Evolutionary conservation across 2,797 vertebrate species (phyloP).

Genomic region (Ctenopoma kingsleyae): DNA sequence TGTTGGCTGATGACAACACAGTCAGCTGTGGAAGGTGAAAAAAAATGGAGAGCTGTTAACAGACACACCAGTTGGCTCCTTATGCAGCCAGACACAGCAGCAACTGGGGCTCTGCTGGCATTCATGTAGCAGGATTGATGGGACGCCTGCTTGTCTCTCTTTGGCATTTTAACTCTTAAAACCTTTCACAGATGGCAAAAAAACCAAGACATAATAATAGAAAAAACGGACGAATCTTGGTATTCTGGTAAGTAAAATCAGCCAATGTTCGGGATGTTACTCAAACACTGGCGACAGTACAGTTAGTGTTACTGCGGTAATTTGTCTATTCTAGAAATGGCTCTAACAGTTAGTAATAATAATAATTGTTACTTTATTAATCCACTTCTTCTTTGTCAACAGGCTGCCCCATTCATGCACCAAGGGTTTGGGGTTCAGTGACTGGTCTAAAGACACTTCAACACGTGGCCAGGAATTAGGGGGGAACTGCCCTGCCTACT

Average conservation of each 20-base stretch:
- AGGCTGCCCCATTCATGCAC: too few species aligned
- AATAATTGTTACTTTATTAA: too few species aligned
- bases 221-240: neutral
- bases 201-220: neutral
- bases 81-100: constrained; percentile 21
- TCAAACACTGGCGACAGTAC: too few species aligned
- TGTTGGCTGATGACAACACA: constrained; percentile 32
- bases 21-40: constrained; percentile 25
- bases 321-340: too few species aligned
- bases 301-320: too few species aligned
- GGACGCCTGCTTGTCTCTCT: constrained; percentile 10
- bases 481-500: too few species aligned
- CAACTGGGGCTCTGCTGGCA: constrained; percentile 44
- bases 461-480: too few species aligned
- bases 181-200: constrained; percentile 16
- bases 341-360: too few species aligned
- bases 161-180: neutral
- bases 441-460: too few species aligned
- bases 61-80: constrained; percentile 21
- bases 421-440: too few species aligned
- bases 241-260: neutral
- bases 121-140: constrained; percentile 43
- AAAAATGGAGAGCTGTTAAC: constrained; percentile 18
- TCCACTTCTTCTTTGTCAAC: too few species aligned
- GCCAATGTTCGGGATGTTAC: neutral